Base-by-base conservation (phyloP, 1,140 invertebrate species). In the Araneus ventricosus region DNA sequence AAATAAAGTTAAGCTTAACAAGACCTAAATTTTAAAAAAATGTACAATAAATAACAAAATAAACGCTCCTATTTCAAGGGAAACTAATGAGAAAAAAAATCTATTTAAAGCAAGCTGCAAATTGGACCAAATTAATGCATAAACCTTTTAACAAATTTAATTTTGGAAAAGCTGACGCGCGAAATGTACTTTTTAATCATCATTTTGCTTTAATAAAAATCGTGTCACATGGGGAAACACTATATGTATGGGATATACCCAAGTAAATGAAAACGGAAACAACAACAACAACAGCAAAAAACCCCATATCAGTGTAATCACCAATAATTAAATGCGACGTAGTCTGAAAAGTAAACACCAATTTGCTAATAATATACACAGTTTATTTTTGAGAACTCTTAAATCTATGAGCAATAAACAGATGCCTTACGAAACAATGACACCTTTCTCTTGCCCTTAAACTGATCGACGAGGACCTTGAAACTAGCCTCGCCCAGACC, bases 371-470 rank as follows among this genome's bases (percentile, higher is more conserved):
- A 75, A 75, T 37, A 75, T 34, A 67, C 70, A 27, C 70, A 34
- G 70, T 75, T 75, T 75, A 75, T 30, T 75, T 75, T 75, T 37
- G 17, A 30, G 17, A 75, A 34, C 70, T 63, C 20, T 75, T 75
- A 75, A 75, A 34, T 37, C 34, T 3, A 20, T 75, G 30, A n/a
- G 30, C 3, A 75, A 37, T 75, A 75, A 75, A 75, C 70, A 75
- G 70, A 75, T 37, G 30, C 70, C 8, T 30, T 75, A 17, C 63
- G 59, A 70, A 63, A 70, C 63, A 70, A 30, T 30, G n/a, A 20
- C 10, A 70, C 63, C 27, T 70, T 70, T 70, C n/a, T 70, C 4
- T 5, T 27, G 6, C 63, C 24, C 63, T 27, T 7, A 63, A 63
- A 63, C 20, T 22, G n/a, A 63, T 24, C 59, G 59, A 27, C 14